These are phyloP conservation scores for Platycercus adscitus DNA, from an alignment of 2,113 vertebrate species.

Conservation along the genomic window DNA sequence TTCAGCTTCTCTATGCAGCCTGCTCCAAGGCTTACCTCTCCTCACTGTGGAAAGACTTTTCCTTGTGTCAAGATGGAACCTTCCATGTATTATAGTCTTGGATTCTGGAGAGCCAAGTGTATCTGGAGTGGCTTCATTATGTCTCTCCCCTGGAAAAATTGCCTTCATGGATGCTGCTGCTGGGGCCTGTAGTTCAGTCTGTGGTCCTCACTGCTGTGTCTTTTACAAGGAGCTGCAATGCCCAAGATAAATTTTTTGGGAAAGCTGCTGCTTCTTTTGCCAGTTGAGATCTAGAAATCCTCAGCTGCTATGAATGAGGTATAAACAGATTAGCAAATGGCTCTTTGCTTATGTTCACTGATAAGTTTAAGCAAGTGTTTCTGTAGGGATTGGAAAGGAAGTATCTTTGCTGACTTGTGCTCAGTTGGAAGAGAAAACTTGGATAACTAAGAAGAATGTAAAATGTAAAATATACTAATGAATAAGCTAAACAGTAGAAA, in stretches of 20 bases:
- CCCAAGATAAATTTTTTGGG: neutral
- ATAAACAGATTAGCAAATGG: neutral
- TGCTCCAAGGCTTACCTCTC: neutral
- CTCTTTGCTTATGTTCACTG: neutral
- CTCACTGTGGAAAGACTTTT: neutral
- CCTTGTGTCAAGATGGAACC: neutral
- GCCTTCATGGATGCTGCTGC: neutral
- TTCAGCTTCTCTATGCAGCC: neutral
- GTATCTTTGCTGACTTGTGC: neutral
- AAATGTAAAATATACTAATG: neutral
- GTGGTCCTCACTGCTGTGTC: neutral
- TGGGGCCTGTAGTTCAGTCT: neutral
- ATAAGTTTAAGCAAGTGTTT: neutral
- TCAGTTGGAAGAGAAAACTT: neutral
- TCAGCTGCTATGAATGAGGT: accelerated
- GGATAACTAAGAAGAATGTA: neutral
- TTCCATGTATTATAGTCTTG: neutral
- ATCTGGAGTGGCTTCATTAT: neutral
- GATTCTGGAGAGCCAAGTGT: neutral
- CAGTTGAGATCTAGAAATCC: neutral
- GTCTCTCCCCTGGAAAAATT: neutral
- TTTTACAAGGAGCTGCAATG: neutral
- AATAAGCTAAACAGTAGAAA: neutral
- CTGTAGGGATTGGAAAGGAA: neutral
- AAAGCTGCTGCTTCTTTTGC: neutral